Conservation (phyloP, 2,888 invertebrate genomes). For the Drosophila conformis region DNA sequence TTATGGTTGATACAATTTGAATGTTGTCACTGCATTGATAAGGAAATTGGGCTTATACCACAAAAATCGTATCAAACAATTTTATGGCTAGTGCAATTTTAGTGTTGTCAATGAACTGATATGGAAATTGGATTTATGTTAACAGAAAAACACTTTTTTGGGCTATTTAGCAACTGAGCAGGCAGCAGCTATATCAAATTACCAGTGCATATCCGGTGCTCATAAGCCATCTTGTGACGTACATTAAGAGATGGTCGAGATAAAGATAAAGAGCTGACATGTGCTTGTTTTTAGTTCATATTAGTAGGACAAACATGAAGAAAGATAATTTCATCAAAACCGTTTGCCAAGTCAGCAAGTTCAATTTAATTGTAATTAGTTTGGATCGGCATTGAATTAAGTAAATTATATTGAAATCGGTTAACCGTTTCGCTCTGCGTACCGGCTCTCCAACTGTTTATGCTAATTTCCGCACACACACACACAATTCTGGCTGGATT, state of each 20-base stretch:
- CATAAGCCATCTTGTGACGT: slow-evolving; percentile 62
- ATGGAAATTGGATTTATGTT: slow-evolving; percentile 15
- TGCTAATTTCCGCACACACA: slow-evolving; percentile 35
- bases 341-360: slow-evolving; percentile 15
- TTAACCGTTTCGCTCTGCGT: slow-evolving; percentile 20
- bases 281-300: neutral
- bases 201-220: slow-evolving; percentile 26
- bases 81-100: slow-evolving; percentile 3
- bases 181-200: neutral
- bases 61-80: neutral
- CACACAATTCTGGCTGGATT: slow-evolving; percentile 9
- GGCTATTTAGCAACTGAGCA: neutral
- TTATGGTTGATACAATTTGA: neutral
- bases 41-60: neutral
- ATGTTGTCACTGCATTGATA: neutral
- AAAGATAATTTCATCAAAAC: slow-evolving; percentile 18
- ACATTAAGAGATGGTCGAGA: slow-evolving; percentile 28
- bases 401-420: neutral
- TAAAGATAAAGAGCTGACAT: slow-evolving; percentile 4
- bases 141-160: neutral
- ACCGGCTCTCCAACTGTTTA: slow-evolving; percentile 10
- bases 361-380: slow-evolving; percentile 34
- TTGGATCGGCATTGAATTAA: slow-evolving; percentile 2
- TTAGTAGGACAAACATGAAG: neutral
- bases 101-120: slow-evolving; percentile 29